These are phyloP conservation scores for Etheostoma perlongum DNA, from an alignment of 2,797 vertebrate genomes.

Conservation along the genomic window DNA sequence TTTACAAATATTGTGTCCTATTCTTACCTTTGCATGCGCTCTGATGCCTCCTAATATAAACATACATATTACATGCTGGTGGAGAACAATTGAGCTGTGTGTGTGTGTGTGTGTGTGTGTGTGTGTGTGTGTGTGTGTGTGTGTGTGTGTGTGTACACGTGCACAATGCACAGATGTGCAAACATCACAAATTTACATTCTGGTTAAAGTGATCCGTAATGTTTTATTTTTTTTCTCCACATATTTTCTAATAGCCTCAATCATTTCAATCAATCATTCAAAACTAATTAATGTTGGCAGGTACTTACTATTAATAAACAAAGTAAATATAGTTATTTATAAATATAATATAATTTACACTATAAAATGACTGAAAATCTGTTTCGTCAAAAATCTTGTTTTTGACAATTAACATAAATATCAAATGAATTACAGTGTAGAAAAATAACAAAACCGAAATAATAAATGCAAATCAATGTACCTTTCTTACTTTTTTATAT, in stretches of 20 bases:
- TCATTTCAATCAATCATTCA: neutral
- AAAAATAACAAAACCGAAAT: conserved; percentile 5
- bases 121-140: neutral
- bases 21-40: conserved; percentile 84
- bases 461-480: conserved; percentile 23
- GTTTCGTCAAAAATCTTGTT: too few species aligned
- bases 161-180: neutral
- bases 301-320: neutral
- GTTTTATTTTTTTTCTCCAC: too few species aligned
- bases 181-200: neutral
- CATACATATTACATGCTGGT: conserved; percentile 48
- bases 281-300: neutral
- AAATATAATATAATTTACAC: neutral
- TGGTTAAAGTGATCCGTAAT: conserved; percentile 3
- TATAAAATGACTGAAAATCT: neutral
- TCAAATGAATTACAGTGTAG: neutral
- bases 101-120: conserved; percentile 12
- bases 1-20: conserved; percentile 65
- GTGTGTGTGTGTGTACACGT: neutral
- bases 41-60: conserved; percentile 61
- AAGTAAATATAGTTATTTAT: neutral
- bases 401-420: neutral
- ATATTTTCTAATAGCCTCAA: neutral
- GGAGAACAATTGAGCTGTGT: conserved; percentile 32
- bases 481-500: conserved; percentile 17